Conservation (phyloP, 1,140 invertebrate species). For the Plutomurus gul region DNA sequence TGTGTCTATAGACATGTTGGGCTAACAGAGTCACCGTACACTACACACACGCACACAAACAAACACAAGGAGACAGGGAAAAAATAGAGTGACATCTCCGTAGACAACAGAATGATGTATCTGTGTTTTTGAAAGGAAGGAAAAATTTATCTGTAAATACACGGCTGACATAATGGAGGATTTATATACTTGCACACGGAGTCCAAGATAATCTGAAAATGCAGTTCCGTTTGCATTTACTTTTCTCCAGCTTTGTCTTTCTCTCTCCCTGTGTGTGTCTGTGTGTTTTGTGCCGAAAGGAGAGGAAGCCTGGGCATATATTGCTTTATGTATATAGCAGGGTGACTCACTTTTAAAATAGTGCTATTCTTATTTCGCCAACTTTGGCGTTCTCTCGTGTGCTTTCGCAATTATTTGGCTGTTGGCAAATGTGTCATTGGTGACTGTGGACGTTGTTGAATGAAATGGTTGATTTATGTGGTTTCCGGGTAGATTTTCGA, state of each 20-base stretch:
- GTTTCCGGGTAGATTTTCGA: constrained; percentile 44
- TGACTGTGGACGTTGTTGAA: constrained; percentile 9
- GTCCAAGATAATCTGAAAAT: constrained; percentile 8
- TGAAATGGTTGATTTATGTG: constrained; percentile 20
- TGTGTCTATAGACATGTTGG: too few relatives aligned
- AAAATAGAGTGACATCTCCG: neutral
- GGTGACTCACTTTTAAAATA: neutral
- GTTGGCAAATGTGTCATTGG: constrained; percentile 1
- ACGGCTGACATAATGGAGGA: neutral
- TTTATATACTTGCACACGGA: neutral
- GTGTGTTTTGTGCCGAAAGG: neutral
- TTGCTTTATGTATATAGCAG: too few relatives aligned
- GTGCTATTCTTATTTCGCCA: neutral
- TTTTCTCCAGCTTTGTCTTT: neutral
- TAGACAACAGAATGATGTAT: constrained; percentile 7
- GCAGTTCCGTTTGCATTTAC: neutral
- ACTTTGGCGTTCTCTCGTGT: neutral
- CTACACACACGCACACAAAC: neutral
- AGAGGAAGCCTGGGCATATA: neutral
- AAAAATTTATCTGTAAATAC: constrained; percentile 12
- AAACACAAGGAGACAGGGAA: neutral
- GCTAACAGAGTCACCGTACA: too few relatives aligned
- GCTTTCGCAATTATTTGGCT: neutral
- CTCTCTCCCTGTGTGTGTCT: too few relatives aligned
- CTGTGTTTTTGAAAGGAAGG: neutral